Base-by-base conservation (phyloP, 2,888 invertebrate genomes). In the Apamea crenata region DNA sequence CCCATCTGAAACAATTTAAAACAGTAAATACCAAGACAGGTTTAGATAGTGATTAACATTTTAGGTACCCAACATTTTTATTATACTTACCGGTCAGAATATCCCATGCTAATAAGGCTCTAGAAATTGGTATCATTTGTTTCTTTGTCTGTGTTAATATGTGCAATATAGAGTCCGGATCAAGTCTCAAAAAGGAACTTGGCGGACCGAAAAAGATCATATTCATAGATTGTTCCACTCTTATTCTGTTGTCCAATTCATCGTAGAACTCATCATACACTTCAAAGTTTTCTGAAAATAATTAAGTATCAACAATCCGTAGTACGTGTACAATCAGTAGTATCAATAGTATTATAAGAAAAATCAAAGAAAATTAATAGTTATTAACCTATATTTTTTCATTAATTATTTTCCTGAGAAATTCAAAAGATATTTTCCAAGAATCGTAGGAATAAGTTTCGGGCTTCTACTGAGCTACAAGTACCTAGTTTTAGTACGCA, bases 161-260 rank as follows among this genome's bases (percentile, higher is more conserved):
- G 78, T 96, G 96, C 67, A 97, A 91, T 73, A 97, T 91, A 14
- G 95, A 92, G 88, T 97, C 96, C 16, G 96, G 65, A 83, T 96
- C 96, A 5, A 97, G 85, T 86, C 97, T 93, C 86, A 96, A 90
- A 85, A 96, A 96, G 4, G 96, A 94, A 78, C 88, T 92, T 0
- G 95, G 88, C 4, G 96, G 95, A 36, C 96, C 96, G 84, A 95
- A 96, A 87, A 93, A 96, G 69, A 97, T 94, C 88, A 96, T 95
- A 84, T 96, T 93, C 95, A 97, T 95, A 3, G 96, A 96, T 81
- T 93, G 91, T 72, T 93, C 94, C 59, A 90, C 83, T 85, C 77
- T 89, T 70, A 94, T 87, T 83, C 93, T 89, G 82, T 94, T 95
- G 76, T 96, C 96, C 47, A 95, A 80, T 83, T 96, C 96, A 66